Evolutionary conservation across 2,888 invertebrate genomes (phyloP), one percentile per base, ranked within the genome.

Genomic region (Lutraria lutraria): DNA sequence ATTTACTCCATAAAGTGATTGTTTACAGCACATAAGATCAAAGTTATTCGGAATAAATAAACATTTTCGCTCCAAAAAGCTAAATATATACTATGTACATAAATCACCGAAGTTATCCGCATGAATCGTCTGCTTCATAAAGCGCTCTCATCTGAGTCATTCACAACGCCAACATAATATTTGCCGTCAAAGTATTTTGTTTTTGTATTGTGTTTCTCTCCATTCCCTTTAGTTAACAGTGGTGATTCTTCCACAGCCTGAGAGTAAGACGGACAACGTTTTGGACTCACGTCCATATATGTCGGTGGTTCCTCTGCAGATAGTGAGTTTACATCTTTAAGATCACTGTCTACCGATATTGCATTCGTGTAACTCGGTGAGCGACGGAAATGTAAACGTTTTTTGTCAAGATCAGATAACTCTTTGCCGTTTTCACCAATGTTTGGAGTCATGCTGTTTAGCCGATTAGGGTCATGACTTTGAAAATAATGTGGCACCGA

Each of bases 361-460:
- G 94, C 94, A 89, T 93, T 94, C 15, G 94, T 94, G 83, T 94
- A 94, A 89, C 94, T 94, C 21, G 94, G 93, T 29, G 94, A 94
- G 43, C 94, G 90, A 31, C 93, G 90, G 68, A 94, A 92, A 54
- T 92, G 92, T 52, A 84, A 83, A 63, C 91, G 88, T 53, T 87
- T 89, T 25, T 89, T 90, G 60, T 91, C 91, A 25, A 90, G 43
- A 72, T 92, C 92, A 19, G 90, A 90, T 21, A 91, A 34, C n/a
- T 85, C 68, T 21, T 63, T 53, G 21, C 19, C 72, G 63, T 87
- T 79, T 43, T 87, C 83, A 79, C 29, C 52, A 54, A 19, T 29
- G 52, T 25, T 21, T 25, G 56, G 54, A 43, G 85, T 16, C 0
- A 85, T 25, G 54, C 43, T 56, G n/a, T 31, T 80, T 79, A 56